Base-by-base conservation (phyloP, 2,113 vertebrate genomes). In the Euleptes europaea region DNA sequence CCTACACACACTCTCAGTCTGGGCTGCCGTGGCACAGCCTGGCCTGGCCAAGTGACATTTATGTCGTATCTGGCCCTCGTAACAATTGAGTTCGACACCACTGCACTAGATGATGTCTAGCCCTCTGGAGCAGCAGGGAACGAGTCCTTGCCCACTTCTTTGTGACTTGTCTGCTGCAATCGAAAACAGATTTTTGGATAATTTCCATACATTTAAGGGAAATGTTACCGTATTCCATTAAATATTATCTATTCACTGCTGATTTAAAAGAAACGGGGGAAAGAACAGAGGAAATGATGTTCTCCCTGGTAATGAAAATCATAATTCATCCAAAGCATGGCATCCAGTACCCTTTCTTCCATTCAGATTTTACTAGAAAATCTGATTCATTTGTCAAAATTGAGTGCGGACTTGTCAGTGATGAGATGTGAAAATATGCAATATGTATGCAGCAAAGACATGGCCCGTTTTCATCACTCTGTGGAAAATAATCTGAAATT, bases 401-500 rank as follows among this genome's bases (percentile, higher is more conserved):
- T 57, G 28, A 78, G 65, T 67, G 77, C 49, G 10, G 12, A 49
- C 31, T 23, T 47, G 65, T 47, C 19, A 65, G 54, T 47, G 9
- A 70, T 35, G 78, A 57, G 40, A 35, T 60, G 67, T 78, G 40
- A 71, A 71, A 60, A 60, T 31, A 44, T 71, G 42, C 44, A 44
- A 84, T 77, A 60, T 84, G 57, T 85, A 72, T 78, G 69, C 67
- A 85, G 71, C 33, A 63, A 79, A 84, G 75, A 60, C 28, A 44
- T 19, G 51, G 40, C 66, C 49, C 83, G 57, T 65, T 84, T 84
- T 84, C 66, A 72, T 85, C 31, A 72, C 69, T 72, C 67, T 19
- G 47, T 21, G 54, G 84, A 79, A 84, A 78, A 85, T 79, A 78
- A 85, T 85, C 38, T 72, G 78, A 54, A 85, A 85, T 79, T 79